These are phyloP conservation scores for Mesorhabditis belari DNA, from an alignment of 2,888 invertebrate species.

Conservation along the genomic window DNA sequence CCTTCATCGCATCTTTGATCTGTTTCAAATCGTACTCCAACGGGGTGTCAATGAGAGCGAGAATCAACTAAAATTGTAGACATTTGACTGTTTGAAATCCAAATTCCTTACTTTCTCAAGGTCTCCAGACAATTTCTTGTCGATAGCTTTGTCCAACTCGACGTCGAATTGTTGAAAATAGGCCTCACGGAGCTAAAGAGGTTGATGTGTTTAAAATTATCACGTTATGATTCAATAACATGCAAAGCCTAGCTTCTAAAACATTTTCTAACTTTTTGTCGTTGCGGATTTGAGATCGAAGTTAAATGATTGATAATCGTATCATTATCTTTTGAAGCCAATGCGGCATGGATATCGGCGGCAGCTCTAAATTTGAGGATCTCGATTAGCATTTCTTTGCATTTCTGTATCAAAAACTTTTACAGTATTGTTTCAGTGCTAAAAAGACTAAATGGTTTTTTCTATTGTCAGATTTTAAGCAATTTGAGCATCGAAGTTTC, in stretches of 20 bases:
- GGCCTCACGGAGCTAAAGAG: slow-evolving; percentile 22
- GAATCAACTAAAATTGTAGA: slow-evolving; percentile 16
- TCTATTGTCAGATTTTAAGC: no score
- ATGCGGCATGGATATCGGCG: slow-evolving; percentile 7
- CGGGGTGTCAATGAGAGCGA: slow-evolving; percentile 51
- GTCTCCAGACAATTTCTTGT: slow-evolving; percentile 35
- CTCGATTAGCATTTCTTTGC: no score
- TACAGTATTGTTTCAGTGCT: no score
- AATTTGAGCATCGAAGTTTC: no score
- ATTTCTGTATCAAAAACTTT: no score
- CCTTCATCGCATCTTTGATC: slow-evolving; percentile 54
- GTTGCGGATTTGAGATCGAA: slow-evolving; percentile 74
- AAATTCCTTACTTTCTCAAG: slow-evolving; percentile 10
- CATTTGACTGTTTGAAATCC: background rate
- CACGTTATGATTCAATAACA: background rate
- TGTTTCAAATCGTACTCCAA: slow-evolving; percentile 56
- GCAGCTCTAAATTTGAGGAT: background rate
- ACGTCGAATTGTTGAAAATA: slow-evolving; percentile 37
- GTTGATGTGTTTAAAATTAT: background rate
- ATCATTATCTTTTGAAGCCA: slow-evolving; percentile 33
- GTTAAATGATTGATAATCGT: slow-evolving; percentile 61
- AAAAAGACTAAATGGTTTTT: no score
- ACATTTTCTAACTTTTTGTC: slow-evolving; percentile 65
- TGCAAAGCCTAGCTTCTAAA: background rate
- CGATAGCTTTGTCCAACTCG: slow-evolving; percentile 25